Evolutionary conservation across 2,797 vertebrate species (phyloP).

Genomic region (Rhadinocentrus ornatus): DNA sequence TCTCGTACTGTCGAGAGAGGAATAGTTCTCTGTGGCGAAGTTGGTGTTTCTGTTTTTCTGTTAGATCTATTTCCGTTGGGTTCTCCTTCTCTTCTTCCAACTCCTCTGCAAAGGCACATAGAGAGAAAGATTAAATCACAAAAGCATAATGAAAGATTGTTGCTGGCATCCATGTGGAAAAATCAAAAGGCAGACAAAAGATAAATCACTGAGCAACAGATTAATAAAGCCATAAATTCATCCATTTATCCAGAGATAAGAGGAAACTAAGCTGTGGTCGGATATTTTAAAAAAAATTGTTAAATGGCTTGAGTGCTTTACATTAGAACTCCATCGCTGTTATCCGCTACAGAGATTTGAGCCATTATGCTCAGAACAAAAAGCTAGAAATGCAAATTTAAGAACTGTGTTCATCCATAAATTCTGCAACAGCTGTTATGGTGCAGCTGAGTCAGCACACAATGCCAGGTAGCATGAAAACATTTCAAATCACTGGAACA

Average conservation of each 20-base stretch:
- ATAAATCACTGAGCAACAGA: neutral
- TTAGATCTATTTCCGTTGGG: slow-evolving; percentile 89
- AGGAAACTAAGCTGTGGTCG: neutral
- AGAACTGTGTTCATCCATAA: slow-evolving; percentile 22
- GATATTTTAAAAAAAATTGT: neutral
- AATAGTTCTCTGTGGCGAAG: slow-evolving; percentile 97
- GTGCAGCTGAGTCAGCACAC: slow-evolving; percentile 31
- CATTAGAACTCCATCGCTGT: slow-evolving; percentile 19
- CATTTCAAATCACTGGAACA: slow-evolving; percentile 18
- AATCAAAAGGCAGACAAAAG: neutral
- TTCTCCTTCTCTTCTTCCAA: slow-evolving; percentile 94
- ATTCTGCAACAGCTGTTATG: slow-evolving; percentile 24
- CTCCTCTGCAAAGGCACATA: slow-evolving; percentile 86
- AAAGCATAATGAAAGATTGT: neutral
- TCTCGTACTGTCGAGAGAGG: slow-evolving; percentile 95
- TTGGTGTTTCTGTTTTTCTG: slow-evolving; percentile 98
- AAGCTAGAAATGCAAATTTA: slow-evolving; percentile 27
- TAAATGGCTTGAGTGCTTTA: neutral
- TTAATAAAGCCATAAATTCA: slow-evolving; percentile 12
- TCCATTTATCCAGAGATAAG: slow-evolving; percentile 7
- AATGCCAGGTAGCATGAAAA: slow-evolving; percentile 10
- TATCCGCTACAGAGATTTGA: neutral
- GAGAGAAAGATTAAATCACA: neutral
- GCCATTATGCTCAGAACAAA: slow-evolving; percentile 15
- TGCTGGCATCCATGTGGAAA: neutral